Base-by-base conservation (phyloP, 2,113 vertebrate species). In the Lepidothrix coronata region DNA sequence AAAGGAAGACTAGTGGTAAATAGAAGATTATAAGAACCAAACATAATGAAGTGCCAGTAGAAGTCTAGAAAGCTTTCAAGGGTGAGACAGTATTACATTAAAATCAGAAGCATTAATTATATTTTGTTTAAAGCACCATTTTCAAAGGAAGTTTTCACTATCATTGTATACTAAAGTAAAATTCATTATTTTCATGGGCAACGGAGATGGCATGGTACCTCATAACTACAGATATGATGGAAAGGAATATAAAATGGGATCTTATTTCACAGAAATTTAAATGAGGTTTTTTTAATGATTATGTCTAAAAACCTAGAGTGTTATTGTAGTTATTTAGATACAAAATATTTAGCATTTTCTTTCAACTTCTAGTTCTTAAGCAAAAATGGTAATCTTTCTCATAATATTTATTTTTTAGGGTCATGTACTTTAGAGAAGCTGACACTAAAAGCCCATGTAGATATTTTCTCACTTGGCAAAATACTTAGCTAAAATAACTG, bases 1-100 rank as follows among this genome's bases (percentile, higher is more conserved):
- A 81, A 41, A 73, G 51, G 33, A 83, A 91, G 48, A 88, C 5
- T 27, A 41, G 23, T 62, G 11, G 46, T 95, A 84, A 88, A 93
- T 81, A 89, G 72, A 83, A 94, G 39, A 72, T 88, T 72, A n/a
- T 67, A 91, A 89, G 57, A 91, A 18, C 12, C 37, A 93, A 93
- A 68, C 17, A 44, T 62, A 83, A 79, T 62, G n/a, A 95, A 85
- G 49, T 79, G 35, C 78, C 61, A 59, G 61, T 39, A 80, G 68
- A 89, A 78, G 41, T 55, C 19, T 77, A 74, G 39, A 30, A 91
- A 74, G 8, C 74, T 94, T 81, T 85, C 66, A 82, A 85, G 44
- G 25, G 31, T 19, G 10, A 85, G 41, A 37, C 6, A 46, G 6
- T 25, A 63, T 57, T 82, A 25, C 33, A 65, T 78, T 75, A 82